Conservation (phyloP, 23 tunicate species). For the Phallusia fumigata region DNA sequence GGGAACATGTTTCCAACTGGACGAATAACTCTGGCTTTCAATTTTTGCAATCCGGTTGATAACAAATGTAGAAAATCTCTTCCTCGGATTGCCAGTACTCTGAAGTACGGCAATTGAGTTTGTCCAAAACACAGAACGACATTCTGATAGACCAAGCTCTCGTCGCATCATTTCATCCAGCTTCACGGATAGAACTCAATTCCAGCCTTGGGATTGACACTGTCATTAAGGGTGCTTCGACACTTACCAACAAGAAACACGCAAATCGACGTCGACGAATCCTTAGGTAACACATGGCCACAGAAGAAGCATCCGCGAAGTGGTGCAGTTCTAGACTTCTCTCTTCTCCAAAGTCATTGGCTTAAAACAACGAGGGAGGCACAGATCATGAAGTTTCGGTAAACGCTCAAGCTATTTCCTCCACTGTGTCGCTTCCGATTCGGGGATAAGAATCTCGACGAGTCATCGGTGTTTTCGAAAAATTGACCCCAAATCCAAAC, state of each 20-base stretch:
- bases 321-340: neutral
- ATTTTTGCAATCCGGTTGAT: slow-evolving; percentile 20
- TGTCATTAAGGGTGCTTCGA: neutral
- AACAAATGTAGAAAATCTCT: slow-evolving; percentile 24
- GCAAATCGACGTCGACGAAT: neutral
- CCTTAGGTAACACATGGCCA: neutral
- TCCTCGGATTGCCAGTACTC: neutral
- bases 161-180: too few relatives aligned
- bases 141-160: neutral
- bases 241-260: neutral
- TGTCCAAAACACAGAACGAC: slow-evolving; percentile 17
- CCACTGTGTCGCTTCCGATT: neutral
- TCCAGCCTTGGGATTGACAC: neutral
- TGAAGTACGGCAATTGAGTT: slow-evolving; percentile 1
- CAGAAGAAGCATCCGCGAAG: slow-evolving; percentile 16
- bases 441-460: neutral
- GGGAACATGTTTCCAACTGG: too few relatives aligned
- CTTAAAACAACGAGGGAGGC: slow-evolving; percentile 2
- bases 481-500: slow-evolving; percentile 3
- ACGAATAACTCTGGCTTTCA: neutral
- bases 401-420: slow-evolving; percentile 1
- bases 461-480: too few relatives aligned
- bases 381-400: too few relatives aligned
- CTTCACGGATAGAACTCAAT: slow-evolving; percentile 12
- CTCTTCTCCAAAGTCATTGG: neutral